Evolutionary conservation across 2,888 invertebrate species (phyloP), one percentile per base, ranked within the genome.

Genomic region (Drosophila fulvimacula): DNA sequence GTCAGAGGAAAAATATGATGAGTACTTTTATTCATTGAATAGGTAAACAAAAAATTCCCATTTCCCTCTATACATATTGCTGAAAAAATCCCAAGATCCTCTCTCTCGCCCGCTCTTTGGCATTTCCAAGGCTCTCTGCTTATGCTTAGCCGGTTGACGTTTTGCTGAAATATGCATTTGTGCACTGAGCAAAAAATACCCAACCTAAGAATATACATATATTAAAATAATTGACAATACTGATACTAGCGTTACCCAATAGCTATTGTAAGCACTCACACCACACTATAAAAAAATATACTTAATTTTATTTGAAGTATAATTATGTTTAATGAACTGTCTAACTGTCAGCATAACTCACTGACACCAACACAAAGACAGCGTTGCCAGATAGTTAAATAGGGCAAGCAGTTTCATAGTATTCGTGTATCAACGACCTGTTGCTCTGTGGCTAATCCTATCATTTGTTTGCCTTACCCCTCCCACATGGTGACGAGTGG

Each of bases 1-100:
- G 46, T 57, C 41, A 70, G n/a, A 51, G 13, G 6, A 64, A 65
- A 57, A 41, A 34, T 46, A 65, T 76, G 59, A 75, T 77, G 52
- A 59, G 39, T 62, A 19, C n/a, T 59, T 62, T 27, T 62, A 39
- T 30, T 51, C 27, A 36, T 10, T 21, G 41, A 36, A 39, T 11
- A 19, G n/a, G 5, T 27, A n/a, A 51, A 49, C 38, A 19, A 55
- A 24, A 55, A 62, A 67, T 56, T 48, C 52, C 75, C 75, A 27
- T 69, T 62, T 62, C 34, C 48, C 11, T 15, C 17, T n/a, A 24
- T 13, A 19, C 13, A 53, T 15, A 34, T 4, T n/a, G 3, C 5
- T 17, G 10, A n/a, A 36, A 27, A 57, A 46, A 36, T 13, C 36
- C 42, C 21, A 15, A 38, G 11, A 46, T 30, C 41, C 19, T 41